Evolutionary conservation across 2,797 vertebrate species (phyloP).

Genomic region (Epinephelus awoara): DNA sequence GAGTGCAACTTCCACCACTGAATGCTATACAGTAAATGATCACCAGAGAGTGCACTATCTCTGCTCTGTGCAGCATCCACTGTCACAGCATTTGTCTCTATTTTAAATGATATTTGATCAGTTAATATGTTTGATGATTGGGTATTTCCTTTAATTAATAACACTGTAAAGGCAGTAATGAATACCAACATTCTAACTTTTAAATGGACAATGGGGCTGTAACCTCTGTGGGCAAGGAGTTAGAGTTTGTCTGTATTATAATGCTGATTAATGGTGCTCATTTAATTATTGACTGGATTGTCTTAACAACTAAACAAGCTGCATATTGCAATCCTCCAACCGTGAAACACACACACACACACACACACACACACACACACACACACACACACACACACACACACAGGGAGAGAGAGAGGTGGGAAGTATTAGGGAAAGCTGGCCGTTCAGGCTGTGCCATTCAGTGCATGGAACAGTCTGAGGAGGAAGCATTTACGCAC

Average conservation of each 20-base stretch:
- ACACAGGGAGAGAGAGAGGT: conserved; percentile 36
- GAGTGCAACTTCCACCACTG: neutral
- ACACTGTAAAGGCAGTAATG: neutral
- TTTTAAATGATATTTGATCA: neutral
- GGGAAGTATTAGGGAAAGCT: conserved; percentile 50
- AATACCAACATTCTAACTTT: neutral
- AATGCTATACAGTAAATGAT: conserved; percentile 44
- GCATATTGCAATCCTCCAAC: too few species aligned
- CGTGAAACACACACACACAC: too few species aligned
- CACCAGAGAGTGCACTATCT: conserved; percentile 49
- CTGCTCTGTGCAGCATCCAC: conserved; percentile 6
- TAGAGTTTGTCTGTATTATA: neutral
- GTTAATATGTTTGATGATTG: neutral
- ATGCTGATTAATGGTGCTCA: neutral
- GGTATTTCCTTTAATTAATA: neutral
- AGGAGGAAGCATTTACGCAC: conserved; percentile 50
- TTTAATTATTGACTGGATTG: conserved; percentile 7
- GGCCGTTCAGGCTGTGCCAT: conserved; percentile 50
- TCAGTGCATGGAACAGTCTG: conserved; percentile 37
- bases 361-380: too few species aligned
- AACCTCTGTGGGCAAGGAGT: neutral
- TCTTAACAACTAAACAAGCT: conserved; percentile 5
- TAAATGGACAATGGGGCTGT: neutral
- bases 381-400: too few species aligned
- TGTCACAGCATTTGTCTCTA: conserved; percentile 2